Evolutionary conservation across 2,888 invertebrate genomes (phyloP).

Genomic region (Tinea trinotella): DNA sequence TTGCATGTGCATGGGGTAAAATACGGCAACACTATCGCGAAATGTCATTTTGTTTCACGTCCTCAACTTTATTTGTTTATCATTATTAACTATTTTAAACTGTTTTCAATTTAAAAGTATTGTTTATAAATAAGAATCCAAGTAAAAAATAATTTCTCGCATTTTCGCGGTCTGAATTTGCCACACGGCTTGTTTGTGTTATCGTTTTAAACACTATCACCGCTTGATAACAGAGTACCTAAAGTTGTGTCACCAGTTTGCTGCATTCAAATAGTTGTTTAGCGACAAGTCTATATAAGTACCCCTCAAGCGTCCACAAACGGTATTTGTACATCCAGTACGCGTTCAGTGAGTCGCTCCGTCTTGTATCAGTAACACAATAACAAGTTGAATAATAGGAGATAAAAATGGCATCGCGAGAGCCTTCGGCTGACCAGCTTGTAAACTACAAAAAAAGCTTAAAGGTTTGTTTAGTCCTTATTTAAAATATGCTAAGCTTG

Average conservation of each 20-base stretch:
- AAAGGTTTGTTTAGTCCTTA: slow-evolving; percentile 13
- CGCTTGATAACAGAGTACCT: not conserved
- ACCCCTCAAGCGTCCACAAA: slow-evolving; percentile 24
- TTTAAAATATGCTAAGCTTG: not conserved
- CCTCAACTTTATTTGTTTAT: too few species aligned
- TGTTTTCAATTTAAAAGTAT: too few species aligned
- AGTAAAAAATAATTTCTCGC: too few species aligned
- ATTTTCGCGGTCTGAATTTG: too few species aligned
- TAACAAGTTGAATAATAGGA: not conserved
- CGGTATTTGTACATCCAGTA: slow-evolving; percentile 30
- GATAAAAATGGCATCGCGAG: slow-evolving; percentile 19
- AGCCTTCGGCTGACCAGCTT: slow-evolving; percentile 20
- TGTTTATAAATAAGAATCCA: too few species aligned
- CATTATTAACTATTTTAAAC: too few species aligned
- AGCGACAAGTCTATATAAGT: slow-evolving; percentile 48
- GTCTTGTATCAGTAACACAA: not conserved
- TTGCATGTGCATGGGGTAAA: too few species aligned
- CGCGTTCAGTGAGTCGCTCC: slow-evolving; percentile 19
- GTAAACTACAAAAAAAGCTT: slow-evolving; percentile 19
- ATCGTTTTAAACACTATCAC: not conserved
- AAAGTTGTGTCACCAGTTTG: slow-evolving; percentile 2
- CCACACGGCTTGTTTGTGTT: not conserved
- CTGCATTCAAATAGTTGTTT: slow-evolving; percentile 42
- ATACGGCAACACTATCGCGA: too few species aligned
- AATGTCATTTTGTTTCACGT: too few species aligned